Conservation (phyloP, 2,113 vertebrate species). For the Pseudopodoces humilis region DNA sequence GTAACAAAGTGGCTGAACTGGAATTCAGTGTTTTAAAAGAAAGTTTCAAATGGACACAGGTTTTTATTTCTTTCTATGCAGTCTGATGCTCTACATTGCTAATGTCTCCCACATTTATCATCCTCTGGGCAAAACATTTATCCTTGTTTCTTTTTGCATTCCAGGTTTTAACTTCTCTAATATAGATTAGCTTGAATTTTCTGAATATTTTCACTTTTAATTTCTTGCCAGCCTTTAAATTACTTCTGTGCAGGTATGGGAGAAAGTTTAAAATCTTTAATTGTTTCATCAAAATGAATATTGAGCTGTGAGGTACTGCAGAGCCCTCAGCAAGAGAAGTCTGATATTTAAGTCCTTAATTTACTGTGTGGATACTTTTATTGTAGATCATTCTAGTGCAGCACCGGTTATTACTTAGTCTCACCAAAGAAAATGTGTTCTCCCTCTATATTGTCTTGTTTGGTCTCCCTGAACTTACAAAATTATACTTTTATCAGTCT, state of each 20-base stretch:
- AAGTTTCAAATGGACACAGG: background rate
- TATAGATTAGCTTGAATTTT: background rate
- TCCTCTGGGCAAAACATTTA: background rate
- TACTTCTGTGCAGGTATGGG: background rate
- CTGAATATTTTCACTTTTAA: background rate
- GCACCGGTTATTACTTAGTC: background rate
- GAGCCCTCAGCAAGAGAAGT: background rate
- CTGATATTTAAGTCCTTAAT: background rate
- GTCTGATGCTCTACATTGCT: background rate
- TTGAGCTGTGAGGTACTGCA: background rate
- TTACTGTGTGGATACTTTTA: background rate
- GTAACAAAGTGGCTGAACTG: background rate
- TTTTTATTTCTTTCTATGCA: background rate
- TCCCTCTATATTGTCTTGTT: background rate
- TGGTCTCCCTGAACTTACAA: background rate
- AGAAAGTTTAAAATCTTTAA: background rate
- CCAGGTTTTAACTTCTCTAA: background rate
- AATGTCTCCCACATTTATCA: background rate
- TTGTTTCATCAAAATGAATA: background rate
- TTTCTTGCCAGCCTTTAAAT: background rate
- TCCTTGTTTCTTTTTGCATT: background rate
- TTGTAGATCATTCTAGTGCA: background rate
- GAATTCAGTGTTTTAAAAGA: background rate
- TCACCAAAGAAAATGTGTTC: background rate
- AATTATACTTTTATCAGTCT: background rate